Conservation (phyloP, 2,113 vertebrate genomes). For the Cepphus grylle region DNA sequence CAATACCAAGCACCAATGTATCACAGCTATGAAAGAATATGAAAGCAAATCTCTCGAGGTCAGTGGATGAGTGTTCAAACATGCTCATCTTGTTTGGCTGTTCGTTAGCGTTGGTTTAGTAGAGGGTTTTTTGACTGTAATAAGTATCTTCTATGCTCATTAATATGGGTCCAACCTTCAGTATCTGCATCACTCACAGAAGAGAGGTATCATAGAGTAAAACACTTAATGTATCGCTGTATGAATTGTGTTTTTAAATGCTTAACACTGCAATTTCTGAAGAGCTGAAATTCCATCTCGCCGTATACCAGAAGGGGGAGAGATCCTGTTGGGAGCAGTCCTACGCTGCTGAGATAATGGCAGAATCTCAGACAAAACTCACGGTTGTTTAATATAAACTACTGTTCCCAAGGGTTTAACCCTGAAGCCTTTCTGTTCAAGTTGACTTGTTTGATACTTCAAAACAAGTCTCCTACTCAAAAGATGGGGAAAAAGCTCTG, state of each 20-base stretch:
- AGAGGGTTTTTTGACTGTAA: too few relatives aligned
- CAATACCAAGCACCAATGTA: conserved; percentile 97
- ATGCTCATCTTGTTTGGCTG: accelerated
- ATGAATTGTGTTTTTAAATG: not conserved
- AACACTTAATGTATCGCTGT: accelerated
- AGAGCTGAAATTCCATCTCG: not conserved
- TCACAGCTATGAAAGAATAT: conserved; percentile 98
- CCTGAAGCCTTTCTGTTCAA: not conserved
- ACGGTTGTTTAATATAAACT: not conserved
- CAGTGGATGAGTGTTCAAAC: not conserved
- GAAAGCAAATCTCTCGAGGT: conserved; percentile 93
- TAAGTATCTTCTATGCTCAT: not conserved
- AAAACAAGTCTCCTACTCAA: not conserved
- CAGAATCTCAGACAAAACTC: not conserved
- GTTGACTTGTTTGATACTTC: not conserved
- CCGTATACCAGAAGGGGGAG: accelerated
- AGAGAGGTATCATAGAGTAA: not conserved
- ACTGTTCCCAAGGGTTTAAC: accelerated
- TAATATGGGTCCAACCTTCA: not conserved
- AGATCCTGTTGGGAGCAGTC: not conserved
- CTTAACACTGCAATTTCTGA: not conserved
- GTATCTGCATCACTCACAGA: accelerated
- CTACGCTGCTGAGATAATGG: not conserved
- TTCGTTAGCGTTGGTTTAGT: accelerated
- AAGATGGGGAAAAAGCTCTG: not conserved